Conservation (phyloP, 2,113 vertebrate species). For the Lepus americanus region DNA sequence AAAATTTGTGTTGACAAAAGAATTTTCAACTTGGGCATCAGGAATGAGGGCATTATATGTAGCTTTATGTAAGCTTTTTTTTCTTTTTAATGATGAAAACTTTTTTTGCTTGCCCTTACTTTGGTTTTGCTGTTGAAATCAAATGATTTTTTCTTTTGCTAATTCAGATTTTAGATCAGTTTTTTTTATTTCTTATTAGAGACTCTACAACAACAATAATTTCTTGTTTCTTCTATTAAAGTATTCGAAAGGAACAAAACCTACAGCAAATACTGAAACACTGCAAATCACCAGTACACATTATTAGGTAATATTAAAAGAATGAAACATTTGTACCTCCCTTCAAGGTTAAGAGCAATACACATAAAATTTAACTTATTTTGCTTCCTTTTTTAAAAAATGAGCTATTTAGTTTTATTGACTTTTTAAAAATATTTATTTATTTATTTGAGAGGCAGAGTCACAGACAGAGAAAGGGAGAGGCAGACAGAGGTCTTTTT, state of each 20-base stretch:
- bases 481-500: too few species aligned
- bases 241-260: neutral
- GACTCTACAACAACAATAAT: neutral
- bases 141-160: neutral
- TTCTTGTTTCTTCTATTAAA: neutral
- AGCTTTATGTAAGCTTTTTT: neutral
- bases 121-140: slow-evolving; percentile 43
- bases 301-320: neutral
- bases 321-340: neutral
- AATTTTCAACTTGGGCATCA: neutral
- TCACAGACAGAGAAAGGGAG: too few species aligned
- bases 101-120: neutral
- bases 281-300: neutral
- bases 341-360: neutral
- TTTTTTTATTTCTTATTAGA: neutral
- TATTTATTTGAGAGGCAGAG: too few species aligned
- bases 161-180: neutral
- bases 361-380: neutral
- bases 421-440: too few species aligned
- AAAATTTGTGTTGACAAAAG: neutral
- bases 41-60: too few species aligned
- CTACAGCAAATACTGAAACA: neutral
- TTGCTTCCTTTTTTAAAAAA: neutral
- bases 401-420: neutral
- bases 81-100: neutral